Evolutionary conservation across 2,797 vertebrate species (phyloP), one percentile per base, ranked within the genome.

Genomic region (Lepus townsendii): DNA sequence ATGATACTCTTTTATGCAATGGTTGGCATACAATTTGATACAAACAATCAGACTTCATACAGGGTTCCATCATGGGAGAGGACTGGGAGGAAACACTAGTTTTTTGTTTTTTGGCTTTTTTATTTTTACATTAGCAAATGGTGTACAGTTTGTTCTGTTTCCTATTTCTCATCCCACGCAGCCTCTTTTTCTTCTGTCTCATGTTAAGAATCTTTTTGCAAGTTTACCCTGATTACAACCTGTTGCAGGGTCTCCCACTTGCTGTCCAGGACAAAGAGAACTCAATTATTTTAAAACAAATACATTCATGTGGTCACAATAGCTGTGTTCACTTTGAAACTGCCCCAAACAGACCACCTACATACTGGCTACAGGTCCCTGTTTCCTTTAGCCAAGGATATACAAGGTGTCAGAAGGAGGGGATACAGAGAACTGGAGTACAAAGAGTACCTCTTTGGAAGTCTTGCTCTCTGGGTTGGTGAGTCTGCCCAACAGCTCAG

Each of bases 231-330:
- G 60, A 86, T 86, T 32, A 88, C 75, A 91, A 54, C 69, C 16
- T 17, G 54, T 69, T 77, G 52, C 19, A 54, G 65, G 52, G 27
- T 7, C 24, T 65, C 62, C 17, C 30, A 42, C 52, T 63, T 87
- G 38, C 78, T 82, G 57, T 60, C 62, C 13, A 50, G 91, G 52
- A 76, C 60, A 91, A 54, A 52, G n/a, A 93, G 66, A 8, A 72
- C 91, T 83, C 62, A 32, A 71, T 66, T 82, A 85, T 84, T 88
- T 93, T 75, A 4, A 89, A 91, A 65, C 52, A 71, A 95, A 77
- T 60, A 72, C n/a, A 47, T 88, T 62, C 60, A 75, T 47, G 35
- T 88, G 62, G 60, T 71, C 83, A 75, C 30, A 60, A 60, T 83
- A 54, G 4, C 82, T 32, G 13, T 52, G 54, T 52, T 78, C 54